Evolutionary conservation across 1,140 invertebrate genomes (phyloP), one percentile per base, ranked within the genome.

Genomic region (Bombus pascuorum): DNA sequence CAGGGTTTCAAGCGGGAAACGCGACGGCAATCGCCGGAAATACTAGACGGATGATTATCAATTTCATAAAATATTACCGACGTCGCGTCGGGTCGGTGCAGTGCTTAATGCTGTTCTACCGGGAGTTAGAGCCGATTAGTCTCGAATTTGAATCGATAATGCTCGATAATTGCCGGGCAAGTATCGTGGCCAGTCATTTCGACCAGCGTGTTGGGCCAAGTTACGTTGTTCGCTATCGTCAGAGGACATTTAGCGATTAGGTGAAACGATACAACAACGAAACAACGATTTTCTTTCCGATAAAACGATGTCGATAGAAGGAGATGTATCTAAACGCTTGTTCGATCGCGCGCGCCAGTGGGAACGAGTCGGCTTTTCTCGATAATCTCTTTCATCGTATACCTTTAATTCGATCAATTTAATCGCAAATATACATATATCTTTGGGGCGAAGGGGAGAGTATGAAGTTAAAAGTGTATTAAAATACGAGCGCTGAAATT

Each of bases 11-110:
- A 28, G 10, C 37, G 28, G 22, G 39, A 72, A n/a, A 13, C 39
- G 37, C 8, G 37, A 15, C 39, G 42, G 13, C 15, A 42, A 44
- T 74, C 42, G 76, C 57, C 57, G 73, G 62, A 81, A 87, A 88
- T 73, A 85, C 66, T 47, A 57, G 65, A 39, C 18, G 25, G 65
- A 87, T 84, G 78, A 87, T 88, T 79, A 88, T 88, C 87, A 84
- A 80, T 87, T 88, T 87, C 81, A 76, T 84, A 74, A 87, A 88
- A 80, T 87, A 84, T 87, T 86, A 80, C 34, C 75, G 9, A 83
- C 47, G 71, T 70, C 57, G 39, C 37, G 71, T 65, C 57, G 39
- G 39, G 12, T 71, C 25, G 37, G 73, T 59, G 47, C n/a, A 15
- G 22, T 73, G 39, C 68, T 62, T 37, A 28, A 25, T 9, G 47